Evolutionary conservation across 2,797 vertebrate genomes (phyloP), one percentile per base, ranked within the genome.

Genomic region (Emydoidea blandingii): DNA sequence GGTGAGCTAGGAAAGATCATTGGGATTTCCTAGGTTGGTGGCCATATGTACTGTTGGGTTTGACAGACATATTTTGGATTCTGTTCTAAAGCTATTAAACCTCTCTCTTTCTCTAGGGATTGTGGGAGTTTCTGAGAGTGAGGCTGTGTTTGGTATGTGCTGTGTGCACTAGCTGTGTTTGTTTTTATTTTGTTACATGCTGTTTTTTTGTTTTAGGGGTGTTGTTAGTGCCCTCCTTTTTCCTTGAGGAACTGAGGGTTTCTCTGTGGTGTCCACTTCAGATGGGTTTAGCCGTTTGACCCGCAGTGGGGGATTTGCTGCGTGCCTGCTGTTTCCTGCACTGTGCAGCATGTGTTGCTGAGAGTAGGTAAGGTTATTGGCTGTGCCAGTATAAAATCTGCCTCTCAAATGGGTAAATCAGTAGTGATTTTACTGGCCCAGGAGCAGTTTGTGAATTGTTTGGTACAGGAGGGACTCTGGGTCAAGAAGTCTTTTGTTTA

Each of bases 21-120:
- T 1, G 82, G 82, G 52, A 11, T 15, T 4, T 5, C 74, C 19
- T 62, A 12, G 2, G 0, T 0, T 7, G 72, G 27, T 0, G 8
- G 9, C 12, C 10, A 3, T 15, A 79, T 79, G 47, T 31, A 79
- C 78, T 31, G 8, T 49, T 79, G 49, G 52, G 31, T 34, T 50
- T 79, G 78, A 50, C 27, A 49, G 74, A 49, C 14, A 49, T 31
- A 79, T 34, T 79, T 53, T 29, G 31, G 31, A 52, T 53, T 53
- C 5, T 34, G 31, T n/a, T 21, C 19, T 52, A 11, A 0, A 59
- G 57, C 23, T 4, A 1, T 49, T 12, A 3, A 72, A 11, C 68
- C 18, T 72, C 68, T 72, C 68, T 41, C 68, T 41, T 72, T 25
- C 37, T 72, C 37, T 72, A 12, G 37, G 37, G 65, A 72, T 41